A percentile compares a stretch with the other conserved stretches of the same genome.
Conservation (phyloP, 2,797 vertebrate genomes). For the Staurois parvus region DNA sequence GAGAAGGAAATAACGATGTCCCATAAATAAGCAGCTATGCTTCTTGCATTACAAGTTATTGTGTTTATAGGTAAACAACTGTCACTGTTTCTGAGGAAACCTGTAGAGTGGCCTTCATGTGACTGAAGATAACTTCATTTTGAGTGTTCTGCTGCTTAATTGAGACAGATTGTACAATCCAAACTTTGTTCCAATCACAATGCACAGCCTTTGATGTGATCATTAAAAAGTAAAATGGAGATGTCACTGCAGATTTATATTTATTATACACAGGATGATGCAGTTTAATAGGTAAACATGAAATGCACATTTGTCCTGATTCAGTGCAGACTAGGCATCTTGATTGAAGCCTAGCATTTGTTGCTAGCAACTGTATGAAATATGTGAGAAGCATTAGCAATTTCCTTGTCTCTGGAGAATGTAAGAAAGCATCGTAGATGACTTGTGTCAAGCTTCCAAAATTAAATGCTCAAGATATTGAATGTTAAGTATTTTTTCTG, state of each 20-base stretch:
- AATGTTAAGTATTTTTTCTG: conserved; percentile 20
- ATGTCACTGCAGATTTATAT: conserved; percentile 43
- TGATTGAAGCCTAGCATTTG: conserved; percentile 45
- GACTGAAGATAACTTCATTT: conserved; percentile 37
- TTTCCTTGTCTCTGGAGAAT: conserved; percentile 37
- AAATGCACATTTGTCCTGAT: conserved; percentile 31
- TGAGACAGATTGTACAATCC: conserved; percentile 45
- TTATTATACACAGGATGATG: not conserved
- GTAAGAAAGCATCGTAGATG: conserved; percentile 30
- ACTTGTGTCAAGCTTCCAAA: conserved; percentile 24
- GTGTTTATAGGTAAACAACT: conserved; percentile 45
- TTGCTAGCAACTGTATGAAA: conserved; percentile 32
- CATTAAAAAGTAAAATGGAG: conserved; percentile 19
- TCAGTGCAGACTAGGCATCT: conserved; percentile 29
- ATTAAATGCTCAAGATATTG: conserved; percentile 30
- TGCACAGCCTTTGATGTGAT: conserved; percentile 2
- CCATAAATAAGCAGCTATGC: conserved; percentile 40
- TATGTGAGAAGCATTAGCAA: conserved; percentile 33
- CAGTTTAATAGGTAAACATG: conserved; percentile 43
- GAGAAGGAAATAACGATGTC: not conserved
- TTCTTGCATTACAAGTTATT: conserved; percentile 37
- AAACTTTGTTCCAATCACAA: conserved; percentile 26
- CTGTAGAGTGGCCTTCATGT: conserved; percentile 36
- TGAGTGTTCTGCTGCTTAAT: conserved; percentile 26
- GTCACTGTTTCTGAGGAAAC: conserved; percentile 27